phyloP scores from a whole-genome alignment of 2,888 invertebrate genomes.

The Caenorhabditis sp. region DNA sequence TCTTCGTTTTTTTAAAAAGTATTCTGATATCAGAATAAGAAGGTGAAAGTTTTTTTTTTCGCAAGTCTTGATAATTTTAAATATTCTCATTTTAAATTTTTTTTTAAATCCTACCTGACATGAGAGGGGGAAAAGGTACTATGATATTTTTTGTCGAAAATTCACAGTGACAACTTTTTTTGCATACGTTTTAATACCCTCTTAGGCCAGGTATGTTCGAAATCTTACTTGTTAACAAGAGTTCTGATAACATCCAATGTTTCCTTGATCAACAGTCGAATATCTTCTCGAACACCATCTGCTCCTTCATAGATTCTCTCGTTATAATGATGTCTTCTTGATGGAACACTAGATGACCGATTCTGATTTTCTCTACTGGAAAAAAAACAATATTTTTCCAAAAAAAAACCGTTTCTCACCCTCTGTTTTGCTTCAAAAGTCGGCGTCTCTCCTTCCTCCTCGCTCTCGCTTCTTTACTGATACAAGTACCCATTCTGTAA shows the following conservation, averaged over 20 bases:
- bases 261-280: constrained; percentile 80
- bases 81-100: not conserved
- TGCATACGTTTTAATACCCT: too few relatives aligned
- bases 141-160: too few relatives aligned
- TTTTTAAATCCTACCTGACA: not conserved
- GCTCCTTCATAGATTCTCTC: not conserved
- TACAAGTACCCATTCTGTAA: constrained; percentile 80
- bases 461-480: constrained; percentile 77
- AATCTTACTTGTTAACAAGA: constrained; percentile 83
- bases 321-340: not conserved
- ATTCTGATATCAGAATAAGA: not conserved
- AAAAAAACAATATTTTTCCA: constrained; percentile 1
- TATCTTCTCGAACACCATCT: constrained; percentile 27
- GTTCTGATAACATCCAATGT: constrained; percentile 83
- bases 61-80: not conserved
- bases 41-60: too few relatives aligned
- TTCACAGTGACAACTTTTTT: too few relatives aligned
- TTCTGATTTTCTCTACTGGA: constrained; percentile 22
- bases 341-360: constrained; percentile 2
- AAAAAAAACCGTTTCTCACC: constrained; percentile 9
- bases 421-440: constrained; percentile 11
- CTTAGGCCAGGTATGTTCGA: too few relatives aligned
- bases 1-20: constrained; percentile 1
- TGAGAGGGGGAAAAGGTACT: too few relatives aligned
- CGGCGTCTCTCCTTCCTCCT: constrained; percentile 21